These are phyloP conservation scores for Pogoniulus pusillus DNA, from an alignment of 2,797 vertebrate genomes.

Conservation along the genomic window DNA sequence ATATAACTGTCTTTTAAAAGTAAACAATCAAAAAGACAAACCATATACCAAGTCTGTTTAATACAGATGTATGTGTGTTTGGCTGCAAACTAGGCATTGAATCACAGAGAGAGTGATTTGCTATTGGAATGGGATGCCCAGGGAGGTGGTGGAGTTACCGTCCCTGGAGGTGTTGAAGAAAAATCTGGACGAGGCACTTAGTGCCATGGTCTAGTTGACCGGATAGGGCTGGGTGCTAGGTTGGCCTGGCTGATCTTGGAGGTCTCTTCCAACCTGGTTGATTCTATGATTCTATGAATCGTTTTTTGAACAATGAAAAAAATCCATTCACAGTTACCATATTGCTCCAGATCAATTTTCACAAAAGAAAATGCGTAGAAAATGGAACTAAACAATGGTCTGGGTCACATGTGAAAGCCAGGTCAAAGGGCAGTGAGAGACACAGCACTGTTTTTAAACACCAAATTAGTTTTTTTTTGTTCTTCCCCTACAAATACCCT, in stretches of 20 bases:
- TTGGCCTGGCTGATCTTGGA: too few relatives aligned
- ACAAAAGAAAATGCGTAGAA: neutral
- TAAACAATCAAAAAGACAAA: neutral
- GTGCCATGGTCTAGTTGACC: too few relatives aligned
- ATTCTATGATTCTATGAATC: too few relatives aligned
- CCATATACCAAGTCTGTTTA: neutral
- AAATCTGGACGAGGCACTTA: too few relatives aligned
- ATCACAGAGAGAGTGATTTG: too few relatives aligned
- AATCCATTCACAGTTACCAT: neutral
- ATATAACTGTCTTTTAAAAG: neutral
- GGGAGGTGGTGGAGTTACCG: too few relatives aligned
- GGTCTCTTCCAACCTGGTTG: too few relatives aligned
- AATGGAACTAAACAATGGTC: neutral
- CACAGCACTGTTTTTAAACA: neutral
- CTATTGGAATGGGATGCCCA: too few relatives aligned
- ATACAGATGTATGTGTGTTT: neutral
- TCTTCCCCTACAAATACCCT: neutral
- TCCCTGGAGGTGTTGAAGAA: too few relatives aligned
- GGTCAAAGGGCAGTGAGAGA: neutral
- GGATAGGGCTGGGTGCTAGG: too few relatives aligned
- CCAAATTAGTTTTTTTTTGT: neutral
- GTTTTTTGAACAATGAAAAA: neutral
- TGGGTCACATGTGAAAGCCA: neutral
- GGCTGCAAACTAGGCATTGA: neutral
- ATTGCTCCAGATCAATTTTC: neutral